Base-by-base conservation (phyloP, 2,797 vertebrate genomes). In the Ctenosaura bakeri region DNA sequence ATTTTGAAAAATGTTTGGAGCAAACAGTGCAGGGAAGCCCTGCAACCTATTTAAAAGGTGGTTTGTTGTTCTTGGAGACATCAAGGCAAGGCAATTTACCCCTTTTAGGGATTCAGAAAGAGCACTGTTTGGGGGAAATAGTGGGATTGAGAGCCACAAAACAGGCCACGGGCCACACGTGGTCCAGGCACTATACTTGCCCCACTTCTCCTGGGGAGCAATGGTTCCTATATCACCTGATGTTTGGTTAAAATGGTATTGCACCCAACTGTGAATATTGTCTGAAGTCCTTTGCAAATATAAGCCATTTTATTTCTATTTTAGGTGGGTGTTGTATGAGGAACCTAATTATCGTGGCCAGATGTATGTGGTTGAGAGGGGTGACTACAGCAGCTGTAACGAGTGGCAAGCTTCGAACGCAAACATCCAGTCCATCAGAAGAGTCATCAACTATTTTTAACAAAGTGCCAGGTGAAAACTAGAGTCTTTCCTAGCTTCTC, bases 291-390 rank as follows among this genome's bases (percentile, higher is more conserved):
- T 62, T 42, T 77, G 50, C 38, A 4, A 35, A 38, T 69, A 69
- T 13, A 80, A 78, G 59, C n/a, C 29, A 46, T 24, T 20, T 22
- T 6, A 22, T 85, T 82, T 91, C 92, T 80, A 88, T 92, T 93
- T 64, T 91, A 99, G 98, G 96, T 98, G 98, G 98, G 98, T 98
- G 96, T 98, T 99, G 95, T 98, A 99, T 0, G 98, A 99, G 95
- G 98, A 99, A 96, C 98, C 98, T 18, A 99, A 98, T 97, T 99
- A 98, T 97, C 98, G 97, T 0, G 98, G 98, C 8, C 98, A 98
- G 71, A 99, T 99, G 98, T 99, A 98, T 88, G 97, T 99, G 74
- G 97, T 99, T 95, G 98, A 99, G 96, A 97, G 98, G 6, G 98
- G 98, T 0, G 95, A 98, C 94, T 99, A 98, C 97, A 96, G 97